Evolutionary conservation across 2,888 invertebrate genomes (phyloP).

Genomic region (Drosophila prostipennis): DNA sequence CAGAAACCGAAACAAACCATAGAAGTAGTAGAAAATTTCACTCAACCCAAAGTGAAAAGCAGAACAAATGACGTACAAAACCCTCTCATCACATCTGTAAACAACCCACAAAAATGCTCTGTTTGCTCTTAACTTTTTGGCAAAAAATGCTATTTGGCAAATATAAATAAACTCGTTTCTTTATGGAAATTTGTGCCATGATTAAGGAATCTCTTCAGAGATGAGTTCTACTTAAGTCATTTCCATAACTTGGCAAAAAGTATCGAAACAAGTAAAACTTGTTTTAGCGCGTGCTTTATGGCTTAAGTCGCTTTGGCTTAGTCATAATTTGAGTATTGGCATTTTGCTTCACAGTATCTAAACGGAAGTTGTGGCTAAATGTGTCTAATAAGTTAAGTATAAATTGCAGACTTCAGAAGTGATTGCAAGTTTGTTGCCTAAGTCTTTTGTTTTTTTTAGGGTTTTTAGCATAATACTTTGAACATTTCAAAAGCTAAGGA

Average conservation of each 20-base stretch:
- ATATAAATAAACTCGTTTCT: constrained; percentile 63
- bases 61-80: constrained; percentile 68
- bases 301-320: constrained; percentile 56
- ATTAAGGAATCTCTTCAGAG: constrained; percentile 49
- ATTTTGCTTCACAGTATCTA: constrained; percentile 34
- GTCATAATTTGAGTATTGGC: constrained; percentile 64
- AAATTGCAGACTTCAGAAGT: not conserved
- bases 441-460: constrained; percentile 21
- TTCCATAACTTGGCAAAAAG: constrained; percentile 44
- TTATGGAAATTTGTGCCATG: constrained; percentile 43
- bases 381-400: constrained; percentile 2
- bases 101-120: constrained; percentile 21
- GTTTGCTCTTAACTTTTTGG: constrained; percentile 40
- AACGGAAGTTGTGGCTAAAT: constrained; percentile 57
- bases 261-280: constrained; percentile 61
- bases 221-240: constrained; percentile 66
- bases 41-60: constrained; percentile 75
- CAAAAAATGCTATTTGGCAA: constrained; percentile 42
- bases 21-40: constrained; percentile 70
- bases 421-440: constrained; percentile 27
- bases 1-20: constrained; percentile 49
- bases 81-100: constrained; percentile 42
- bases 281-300: constrained; percentile 61
- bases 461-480: not conserved
- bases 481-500: not conserved